Conservation (phyloP, 1,140 invertebrate genomes). For the Papilio polytes region DNA sequence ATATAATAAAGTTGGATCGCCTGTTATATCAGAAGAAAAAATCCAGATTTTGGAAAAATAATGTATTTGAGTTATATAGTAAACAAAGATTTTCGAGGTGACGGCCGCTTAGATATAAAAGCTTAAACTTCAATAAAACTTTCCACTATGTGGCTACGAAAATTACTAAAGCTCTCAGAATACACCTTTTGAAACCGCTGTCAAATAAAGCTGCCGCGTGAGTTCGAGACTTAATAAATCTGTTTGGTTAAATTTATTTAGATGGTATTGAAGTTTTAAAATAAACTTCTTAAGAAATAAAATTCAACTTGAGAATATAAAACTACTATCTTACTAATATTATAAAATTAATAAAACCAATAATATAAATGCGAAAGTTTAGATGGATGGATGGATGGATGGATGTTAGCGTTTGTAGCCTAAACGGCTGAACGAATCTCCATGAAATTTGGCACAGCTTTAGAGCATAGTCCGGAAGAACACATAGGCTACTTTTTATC, state of each 20-base stretch:
- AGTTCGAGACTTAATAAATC: slow-evolving; percentile 6
- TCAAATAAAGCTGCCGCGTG: slow-evolving; percentile 19
- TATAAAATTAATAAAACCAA: too few species aligned
- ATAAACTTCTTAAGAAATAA: not conserved
- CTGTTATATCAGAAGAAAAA: too few species aligned
- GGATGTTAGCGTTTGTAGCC: too few species aligned
- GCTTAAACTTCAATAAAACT: slow-evolving; percentile 6
- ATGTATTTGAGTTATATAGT: too few species aligned
- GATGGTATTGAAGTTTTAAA: not conserved
- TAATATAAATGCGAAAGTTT: too few species aligned
- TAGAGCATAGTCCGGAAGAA: too few species aligned
- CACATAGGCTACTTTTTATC: too few species aligned
- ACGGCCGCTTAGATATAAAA: not conserved
- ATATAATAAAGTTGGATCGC: not conserved
- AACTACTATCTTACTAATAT: too few species aligned
- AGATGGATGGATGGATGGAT: too few species aligned
- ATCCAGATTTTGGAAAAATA: too few species aligned
- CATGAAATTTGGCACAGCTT: too few species aligned
- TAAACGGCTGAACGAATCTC: too few species aligned
- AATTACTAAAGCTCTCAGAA: slow-evolving; percentile 14
- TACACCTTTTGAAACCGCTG: slow-evolving; percentile 20
- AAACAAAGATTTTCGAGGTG: not conserved
- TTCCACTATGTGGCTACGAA: not conserved
- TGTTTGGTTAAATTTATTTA: not conserved
- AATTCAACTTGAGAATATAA: not conserved